phyloP scores from a whole-genome alignment of 2,888 invertebrate species.

The Deilephila porcellus region DNA sequence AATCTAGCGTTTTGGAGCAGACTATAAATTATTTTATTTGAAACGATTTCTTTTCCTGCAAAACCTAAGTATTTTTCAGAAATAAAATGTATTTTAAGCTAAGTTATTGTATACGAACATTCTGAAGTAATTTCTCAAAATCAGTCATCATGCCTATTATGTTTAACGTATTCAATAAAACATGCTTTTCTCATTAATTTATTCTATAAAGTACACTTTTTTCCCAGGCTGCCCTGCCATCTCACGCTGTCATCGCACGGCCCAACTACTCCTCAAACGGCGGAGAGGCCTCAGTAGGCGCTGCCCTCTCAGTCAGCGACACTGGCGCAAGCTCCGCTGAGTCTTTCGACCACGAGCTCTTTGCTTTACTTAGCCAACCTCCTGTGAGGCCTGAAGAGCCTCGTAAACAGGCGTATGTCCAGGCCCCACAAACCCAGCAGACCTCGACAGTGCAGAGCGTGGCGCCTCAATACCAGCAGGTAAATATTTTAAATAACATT shows the following conservation, averaged over 20 bases:
- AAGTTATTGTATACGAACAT: too few relatives aligned
- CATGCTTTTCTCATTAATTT: too few relatives aligned
- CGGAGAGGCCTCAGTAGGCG: slow-evolving; percentile 79
- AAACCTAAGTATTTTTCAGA: too few relatives aligned
- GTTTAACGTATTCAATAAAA: too few relatives aligned
- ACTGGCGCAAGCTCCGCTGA: slow-evolving; percentile 58
- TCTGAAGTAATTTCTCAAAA: too few relatives aligned
- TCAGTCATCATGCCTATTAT: too few relatives aligned
- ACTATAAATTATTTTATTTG: too few relatives aligned
- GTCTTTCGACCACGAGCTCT: slow-evolving; percentile 66
- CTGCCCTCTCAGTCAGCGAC: slow-evolving; percentile 76
- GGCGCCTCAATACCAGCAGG: slow-evolving; percentile 69
- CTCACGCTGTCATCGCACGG: slow-evolving; percentile 76
- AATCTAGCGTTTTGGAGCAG: too few relatives aligned
- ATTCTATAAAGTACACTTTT: neutral
- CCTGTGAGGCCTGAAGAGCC: slow-evolving; percentile 62
- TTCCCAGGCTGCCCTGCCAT: slow-evolving; percentile 70
- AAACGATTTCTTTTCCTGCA: too few relatives aligned
- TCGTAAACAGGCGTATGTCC: slow-evolving; percentile 55
- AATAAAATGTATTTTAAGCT: too few relatives aligned
- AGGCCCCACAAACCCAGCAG: slow-evolving; percentile 62
- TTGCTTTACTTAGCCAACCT: slow-evolving; percentile 68
- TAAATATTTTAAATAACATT: slow-evolving; percentile 34
- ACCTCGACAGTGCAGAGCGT: slow-evolving; percentile 58
- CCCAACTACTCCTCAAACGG: slow-evolving; percentile 73